Evolutionary conservation across 2,113 vertebrate species (phyloP).

Genomic region (Ranitomeya imitator): DNA sequence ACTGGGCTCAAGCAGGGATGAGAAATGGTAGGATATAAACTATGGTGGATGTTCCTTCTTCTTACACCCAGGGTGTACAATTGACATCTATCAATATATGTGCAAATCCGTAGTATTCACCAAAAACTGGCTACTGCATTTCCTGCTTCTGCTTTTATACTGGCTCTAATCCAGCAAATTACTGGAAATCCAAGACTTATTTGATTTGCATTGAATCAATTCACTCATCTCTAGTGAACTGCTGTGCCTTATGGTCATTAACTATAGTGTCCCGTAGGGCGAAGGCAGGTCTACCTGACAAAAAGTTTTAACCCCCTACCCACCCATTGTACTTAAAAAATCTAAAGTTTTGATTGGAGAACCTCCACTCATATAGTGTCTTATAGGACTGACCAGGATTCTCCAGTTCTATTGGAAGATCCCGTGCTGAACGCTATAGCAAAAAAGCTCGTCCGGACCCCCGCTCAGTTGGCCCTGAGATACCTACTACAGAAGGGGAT

Average conservation of each 20-base stretch:
- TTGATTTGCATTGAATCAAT: no score
- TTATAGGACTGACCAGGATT: conserved; percentile 10
- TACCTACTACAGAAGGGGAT: conserved; percentile 21
- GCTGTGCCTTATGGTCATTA: no score
- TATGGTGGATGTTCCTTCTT: not conserved
- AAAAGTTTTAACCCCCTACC: no score
- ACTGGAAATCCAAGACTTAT: no score
- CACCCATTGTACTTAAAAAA: not conserved
- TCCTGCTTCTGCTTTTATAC: no score
- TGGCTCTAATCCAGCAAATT: no score
- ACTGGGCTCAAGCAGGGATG: conserved; percentile 35
- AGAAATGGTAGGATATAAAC: conserved; percentile 4
- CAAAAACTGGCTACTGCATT: no score
- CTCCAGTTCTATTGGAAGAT: conserved; percentile 28
- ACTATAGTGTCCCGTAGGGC: no score
- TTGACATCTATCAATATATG: no score
- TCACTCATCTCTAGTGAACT: no score
- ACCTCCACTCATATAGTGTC: not conserved
- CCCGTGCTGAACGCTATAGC: not conserved
- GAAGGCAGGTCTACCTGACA: not conserved
- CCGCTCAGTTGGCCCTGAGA: conserved; percentile 28
- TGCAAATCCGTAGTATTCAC: not conserved
- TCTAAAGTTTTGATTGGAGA: not conserved
- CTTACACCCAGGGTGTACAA: not conserved
- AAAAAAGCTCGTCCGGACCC: not conserved